phyloP scores from a whole-genome alignment of 2,797 vertebrate species.

The Paratrypauchen microcephalus region DNA sequence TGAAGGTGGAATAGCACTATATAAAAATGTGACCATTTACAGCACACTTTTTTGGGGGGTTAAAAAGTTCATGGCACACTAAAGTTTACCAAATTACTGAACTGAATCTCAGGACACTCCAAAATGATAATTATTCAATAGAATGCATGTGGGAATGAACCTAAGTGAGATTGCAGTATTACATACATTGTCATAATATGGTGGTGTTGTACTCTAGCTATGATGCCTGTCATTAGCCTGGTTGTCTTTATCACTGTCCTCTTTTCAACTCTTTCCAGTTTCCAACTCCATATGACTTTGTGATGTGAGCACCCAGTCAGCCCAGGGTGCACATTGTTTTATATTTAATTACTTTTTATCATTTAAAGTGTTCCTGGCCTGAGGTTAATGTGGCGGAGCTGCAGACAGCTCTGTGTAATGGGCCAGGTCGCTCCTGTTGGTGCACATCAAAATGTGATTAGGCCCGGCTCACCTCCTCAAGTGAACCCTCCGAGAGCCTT shows the following conservation, averaged over 20 bases:
- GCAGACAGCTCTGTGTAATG: conserved; percentile 26
- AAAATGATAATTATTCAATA: no score
- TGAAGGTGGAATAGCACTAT: no score
- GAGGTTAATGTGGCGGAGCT: conserved; percentile 15
- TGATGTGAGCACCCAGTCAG: neutral
- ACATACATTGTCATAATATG: neutral
- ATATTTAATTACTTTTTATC: conserved; percentile 21
- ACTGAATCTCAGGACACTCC: no score
- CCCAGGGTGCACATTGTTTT: conserved; percentile 11
- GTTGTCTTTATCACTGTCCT: neutral
- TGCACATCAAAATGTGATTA: conserved; percentile 22
- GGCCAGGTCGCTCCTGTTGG: conserved; percentile 7
- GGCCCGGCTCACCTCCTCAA: conserved; percentile 16
- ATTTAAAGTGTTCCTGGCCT: conserved; percentile 12
- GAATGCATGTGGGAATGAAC: no score
- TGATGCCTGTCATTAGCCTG: neutral
- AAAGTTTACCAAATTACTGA: no score
- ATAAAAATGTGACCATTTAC: no score
- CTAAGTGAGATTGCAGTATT: no score
- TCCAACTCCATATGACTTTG: conserved; percentile 9
- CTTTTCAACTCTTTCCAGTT: neutral
- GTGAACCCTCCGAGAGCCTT: conserved; percentile 4
- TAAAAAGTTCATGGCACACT: no score
- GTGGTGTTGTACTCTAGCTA: neutral
- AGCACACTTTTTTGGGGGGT: no score